Evolutionary conservation across 1,140 invertebrate species (phyloP).

Genomic region (Trichogramma pretiosum): DNA sequence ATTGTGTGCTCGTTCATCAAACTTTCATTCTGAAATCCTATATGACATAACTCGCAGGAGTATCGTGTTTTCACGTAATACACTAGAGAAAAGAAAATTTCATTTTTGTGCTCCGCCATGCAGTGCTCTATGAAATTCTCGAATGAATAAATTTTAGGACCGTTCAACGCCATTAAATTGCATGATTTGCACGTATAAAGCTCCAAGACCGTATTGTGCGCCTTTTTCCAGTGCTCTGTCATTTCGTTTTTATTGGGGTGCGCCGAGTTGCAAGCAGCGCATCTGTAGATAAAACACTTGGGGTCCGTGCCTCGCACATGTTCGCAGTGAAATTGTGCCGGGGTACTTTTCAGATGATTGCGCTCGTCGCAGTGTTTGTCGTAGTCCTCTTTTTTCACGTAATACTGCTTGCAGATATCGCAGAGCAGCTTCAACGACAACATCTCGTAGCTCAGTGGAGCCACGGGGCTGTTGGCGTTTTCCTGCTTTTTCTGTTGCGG

Average conservation of each 20-base stretch:
- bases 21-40: slow-evolving; percentile 18
- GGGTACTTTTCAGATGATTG: slow-evolving; percentile 19
- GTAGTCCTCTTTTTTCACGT: slow-evolving; percentile 16
- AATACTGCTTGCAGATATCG: slow-evolving; percentile 21
- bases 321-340: too few species aligned
- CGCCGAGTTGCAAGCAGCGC: too few species aligned
- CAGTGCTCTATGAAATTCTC: slow-evolving; percentile 21
- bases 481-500: too few species aligned
- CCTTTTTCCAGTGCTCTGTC: slow-evolving; percentile 26
- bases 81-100: slow-evolving; percentile 19
- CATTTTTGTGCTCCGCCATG: slow-evolving; percentile 11
- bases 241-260: too few species aligned
- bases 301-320: too few species aligned
- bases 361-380: slow-evolving; percentile 20
- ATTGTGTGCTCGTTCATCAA: slow-evolving; percentile 21
- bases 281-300: too few species aligned
- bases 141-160: slow-evolving; percentile 10
- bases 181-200: slow-evolving; percentile 20
- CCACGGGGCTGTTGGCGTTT: not conserved
- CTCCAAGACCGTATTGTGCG: slow-evolving; percentile 16
- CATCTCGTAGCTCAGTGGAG: too few species aligned
- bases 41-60: slow-evolving; percentile 23
- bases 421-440: slow-evolving; percentile 13
- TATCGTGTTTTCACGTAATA: slow-evolving; percentile 14
- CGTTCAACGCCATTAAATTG: slow-evolving; percentile 6